Percentiles rank a stretch among this genome's conserved stretches.
Conservation (phyloP, 1,140 invertebrate genomes). For the Cyphomyrmex costatus region DNA sequence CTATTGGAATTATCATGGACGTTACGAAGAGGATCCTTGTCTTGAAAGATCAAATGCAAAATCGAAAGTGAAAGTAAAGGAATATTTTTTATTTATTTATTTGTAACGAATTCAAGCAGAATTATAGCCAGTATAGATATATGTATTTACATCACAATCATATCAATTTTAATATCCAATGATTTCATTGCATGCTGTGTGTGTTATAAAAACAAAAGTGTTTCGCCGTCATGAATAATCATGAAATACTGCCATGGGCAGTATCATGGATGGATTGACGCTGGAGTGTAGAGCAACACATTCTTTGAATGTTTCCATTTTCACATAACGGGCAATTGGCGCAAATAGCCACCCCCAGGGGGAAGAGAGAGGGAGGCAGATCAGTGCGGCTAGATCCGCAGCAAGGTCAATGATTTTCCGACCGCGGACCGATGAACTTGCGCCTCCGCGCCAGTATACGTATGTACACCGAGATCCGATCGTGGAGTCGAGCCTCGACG, state of each 20-base stretch:
- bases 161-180: not conserved
- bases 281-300: not conserved
- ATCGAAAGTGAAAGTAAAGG: too few species aligned
- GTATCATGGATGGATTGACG: not conserved
- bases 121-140: not conserved
- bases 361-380: not conserved
- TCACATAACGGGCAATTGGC: conserved; percentile 53
- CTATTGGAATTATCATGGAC: not conserved
- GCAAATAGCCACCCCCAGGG: conserved; percentile 62
- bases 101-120: not conserved
- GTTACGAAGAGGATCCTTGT: not conserved
- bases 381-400: conserved; percentile 68
- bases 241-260: not conserved
- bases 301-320: conserved; percentile 35
- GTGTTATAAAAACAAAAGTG: not conserved
- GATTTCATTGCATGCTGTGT: not conserved
- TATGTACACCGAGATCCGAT: conserved; percentile 21
- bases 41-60: not conserved
- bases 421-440: conserved; percentile 76
- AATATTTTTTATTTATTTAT: not conserved
- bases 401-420: conserved; percentile 77
- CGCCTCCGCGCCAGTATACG: conserved; percentile 34
- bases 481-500: conserved; percentile 19
- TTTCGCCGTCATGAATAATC: not conserved
- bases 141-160: not conserved